phyloP scores from a whole-genome alignment of 2,888 invertebrate genomes.

The Chymomyza caudatula region DNA sequence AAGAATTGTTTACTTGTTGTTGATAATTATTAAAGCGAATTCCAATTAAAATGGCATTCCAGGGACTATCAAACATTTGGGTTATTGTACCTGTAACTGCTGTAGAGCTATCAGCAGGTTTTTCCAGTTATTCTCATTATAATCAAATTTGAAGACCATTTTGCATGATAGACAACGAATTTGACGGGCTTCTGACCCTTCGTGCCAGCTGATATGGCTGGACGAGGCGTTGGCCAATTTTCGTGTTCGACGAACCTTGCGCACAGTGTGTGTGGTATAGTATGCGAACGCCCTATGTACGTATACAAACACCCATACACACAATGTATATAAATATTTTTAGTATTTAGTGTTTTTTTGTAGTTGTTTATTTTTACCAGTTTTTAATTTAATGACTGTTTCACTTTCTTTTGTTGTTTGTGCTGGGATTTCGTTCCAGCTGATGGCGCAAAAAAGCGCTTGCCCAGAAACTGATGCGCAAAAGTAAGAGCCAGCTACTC shows the following conservation, averaged over 20 bases:
- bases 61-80: too few species aligned
- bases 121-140: not conserved
- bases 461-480: constrained; percentile 69
- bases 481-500: constrained; percentile 32
- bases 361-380: not conserved
- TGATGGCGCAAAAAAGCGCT: constrained; percentile 67
- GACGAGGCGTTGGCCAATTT: constrained; percentile 18
- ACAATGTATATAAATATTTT: not conserved
- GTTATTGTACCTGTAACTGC: too few species aligned
- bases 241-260: constrained; percentile 29
- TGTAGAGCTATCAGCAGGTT: not conserved
- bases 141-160: not conserved
- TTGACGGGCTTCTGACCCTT: not conserved
- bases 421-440: constrained; percentile 51
- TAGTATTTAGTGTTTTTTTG: not conserved
- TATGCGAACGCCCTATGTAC: not conserved
- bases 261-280: not conserved
- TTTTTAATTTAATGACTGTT: constrained; percentile 11
- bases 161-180: not conserved
- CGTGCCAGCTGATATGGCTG: not conserved
- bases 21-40: too few species aligned
- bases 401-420: constrained; percentile 10
- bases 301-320: too few species aligned
- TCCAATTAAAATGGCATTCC: too few species aligned
- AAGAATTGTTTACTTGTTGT: too few species aligned